Conservation (phyloP, 64 coral and sea anemone species). For the Montipora capricornis region DNA sequence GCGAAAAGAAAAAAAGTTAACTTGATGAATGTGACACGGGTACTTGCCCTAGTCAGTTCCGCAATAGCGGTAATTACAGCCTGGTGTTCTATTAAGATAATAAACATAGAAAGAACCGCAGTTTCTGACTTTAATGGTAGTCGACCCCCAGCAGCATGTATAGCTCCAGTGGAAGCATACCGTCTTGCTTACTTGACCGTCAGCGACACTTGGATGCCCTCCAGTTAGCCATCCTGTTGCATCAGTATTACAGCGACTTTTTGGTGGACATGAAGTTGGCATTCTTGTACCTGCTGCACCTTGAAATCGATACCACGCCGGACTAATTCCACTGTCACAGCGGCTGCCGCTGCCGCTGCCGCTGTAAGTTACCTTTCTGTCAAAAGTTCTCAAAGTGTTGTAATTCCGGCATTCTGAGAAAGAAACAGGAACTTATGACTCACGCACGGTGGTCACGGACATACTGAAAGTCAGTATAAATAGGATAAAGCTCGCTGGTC, state of each 20-base stretch:
- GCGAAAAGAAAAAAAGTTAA: too few species aligned
- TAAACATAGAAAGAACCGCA: not conserved
- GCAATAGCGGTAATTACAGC: not conserved
- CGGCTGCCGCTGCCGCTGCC: too few species aligned
- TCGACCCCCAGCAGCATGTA: too few species aligned
- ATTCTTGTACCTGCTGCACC: not conserved
- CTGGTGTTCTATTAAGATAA: not conserved
- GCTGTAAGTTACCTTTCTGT: not conserved
- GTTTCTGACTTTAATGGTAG: not conserved
- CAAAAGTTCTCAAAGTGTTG: not conserved
- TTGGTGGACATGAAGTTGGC: not conserved
- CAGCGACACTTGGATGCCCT: not conserved
- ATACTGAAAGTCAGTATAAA: too few species aligned
- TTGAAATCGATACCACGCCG: not conserved
- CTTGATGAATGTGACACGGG: too few species aligned
- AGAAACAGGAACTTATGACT: too few species aligned
- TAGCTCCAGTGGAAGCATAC: not conserved
- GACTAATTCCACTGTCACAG: not conserved
- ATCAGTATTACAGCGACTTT: not conserved
- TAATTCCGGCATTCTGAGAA: not conserved
- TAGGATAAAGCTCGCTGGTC: too few species aligned
- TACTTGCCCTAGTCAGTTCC: not conserved
- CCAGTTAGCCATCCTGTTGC: not conserved
- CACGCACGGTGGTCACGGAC: too few species aligned
- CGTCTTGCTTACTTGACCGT: not conserved